Evolutionary conservation across 2,888 invertebrate species (phyloP).

Genomic region (Cremastinae sp.): DNA sequence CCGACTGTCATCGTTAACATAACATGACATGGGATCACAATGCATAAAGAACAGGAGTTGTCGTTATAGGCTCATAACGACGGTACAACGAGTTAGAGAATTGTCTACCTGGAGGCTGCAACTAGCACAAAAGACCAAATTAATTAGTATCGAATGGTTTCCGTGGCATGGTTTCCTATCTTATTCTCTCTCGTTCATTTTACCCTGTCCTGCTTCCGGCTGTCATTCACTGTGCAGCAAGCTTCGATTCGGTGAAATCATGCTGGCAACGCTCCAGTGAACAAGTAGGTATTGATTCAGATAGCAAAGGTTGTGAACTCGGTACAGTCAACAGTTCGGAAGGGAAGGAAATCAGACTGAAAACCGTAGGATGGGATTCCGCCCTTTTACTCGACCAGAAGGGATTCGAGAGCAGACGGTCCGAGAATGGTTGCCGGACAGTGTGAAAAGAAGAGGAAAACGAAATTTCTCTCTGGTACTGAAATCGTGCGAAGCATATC

Average conservation of each 20-base stretch:
- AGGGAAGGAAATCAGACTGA: slow-evolving; percentile 7
- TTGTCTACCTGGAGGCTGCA: slow-evolving; percentile 63
- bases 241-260: slow-evolving; percentile 72
- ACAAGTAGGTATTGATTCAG: slow-evolving; percentile 77
- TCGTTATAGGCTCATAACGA: too few relatives aligned
- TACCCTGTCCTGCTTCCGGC: slow-evolving; percentile 2
- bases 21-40: too few relatives aligned
- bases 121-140: slow-evolving; percentile 73
- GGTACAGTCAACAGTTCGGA: slow-evolving; percentile 52
- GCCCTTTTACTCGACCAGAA: slow-evolving; percentile 21
- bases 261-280: slow-evolving; percentile 76
- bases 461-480: slow-evolving; percentile 40
- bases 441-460: slow-evolving; percentile 35
- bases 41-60: too few relatives aligned
- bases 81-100: too few relatives aligned
- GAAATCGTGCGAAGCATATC: slow-evolving; percentile 61
- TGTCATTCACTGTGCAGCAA: slow-evolving; percentile 50
- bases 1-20: too few relatives aligned
- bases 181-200: slow-evolving; percentile 5
- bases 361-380: slow-evolving; percentile 39
- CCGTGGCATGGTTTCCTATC: slow-evolving; percentile 28
- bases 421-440: slow-evolving; percentile 42
- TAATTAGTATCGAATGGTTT: slow-evolving; percentile 72
- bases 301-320: slow-evolving; percentile 68
- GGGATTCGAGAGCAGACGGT: slow-evolving; percentile 36